Percentiles rank a stretch among this genome's conserved stretches.
Conservation (phyloP, 92 coral and sea anemone genomes). For the Micromussa lordhowensis region DNA sequence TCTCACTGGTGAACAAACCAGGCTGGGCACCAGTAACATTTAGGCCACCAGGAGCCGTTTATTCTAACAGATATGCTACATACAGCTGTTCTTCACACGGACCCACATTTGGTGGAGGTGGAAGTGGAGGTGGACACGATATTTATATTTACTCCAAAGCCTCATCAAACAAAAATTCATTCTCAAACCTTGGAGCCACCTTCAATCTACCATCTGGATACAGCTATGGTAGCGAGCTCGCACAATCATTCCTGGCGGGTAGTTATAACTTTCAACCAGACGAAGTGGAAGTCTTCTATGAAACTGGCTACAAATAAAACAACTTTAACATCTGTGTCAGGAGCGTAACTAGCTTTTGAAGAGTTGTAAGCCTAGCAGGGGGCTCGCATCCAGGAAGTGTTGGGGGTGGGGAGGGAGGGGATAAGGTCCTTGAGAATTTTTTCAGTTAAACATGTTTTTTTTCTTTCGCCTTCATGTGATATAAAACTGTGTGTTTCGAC, state of each 20-base stretch:
- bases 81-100: neutral
- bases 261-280: neutral
- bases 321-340: neutral
- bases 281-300: constrained; percentile 4
- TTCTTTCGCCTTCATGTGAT: too few relatives aligned
- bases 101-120: neutral
- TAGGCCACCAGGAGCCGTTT: neutral
- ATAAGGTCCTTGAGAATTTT: too few relatives aligned
- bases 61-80: neutral
- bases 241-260: neutral
- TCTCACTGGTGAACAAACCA: constrained; percentile 3
- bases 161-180: neutral
- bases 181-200: neutral
- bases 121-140: neutral
- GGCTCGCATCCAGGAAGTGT: too few relatives aligned
- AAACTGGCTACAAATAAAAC: neutral
- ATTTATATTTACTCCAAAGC: neutral
- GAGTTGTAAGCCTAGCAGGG: too few relatives aligned
- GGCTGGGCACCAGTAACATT: constrained; percentile 7
- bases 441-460: too few relatives aligned
- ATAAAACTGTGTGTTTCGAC: too few relatives aligned
- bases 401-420: too few relatives aligned
- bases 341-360: too few relatives aligned
- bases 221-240: neutral
- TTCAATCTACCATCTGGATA: neutral